Base-by-base conservation (phyloP, 2,888 invertebrate genomes). In the Latrodectus hesperus region DNA sequence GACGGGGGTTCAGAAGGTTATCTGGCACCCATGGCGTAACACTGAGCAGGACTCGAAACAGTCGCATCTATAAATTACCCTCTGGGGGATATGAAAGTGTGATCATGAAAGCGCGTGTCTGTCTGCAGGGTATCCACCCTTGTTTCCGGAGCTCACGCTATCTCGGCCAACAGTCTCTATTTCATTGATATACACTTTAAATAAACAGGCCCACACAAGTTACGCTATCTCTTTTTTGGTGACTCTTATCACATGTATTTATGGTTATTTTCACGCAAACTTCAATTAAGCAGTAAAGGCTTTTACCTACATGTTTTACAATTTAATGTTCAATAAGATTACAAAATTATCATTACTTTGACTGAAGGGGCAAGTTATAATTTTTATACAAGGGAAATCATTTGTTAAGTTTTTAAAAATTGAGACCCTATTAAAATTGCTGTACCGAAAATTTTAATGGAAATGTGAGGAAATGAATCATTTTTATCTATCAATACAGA, bases 31-130 rank as follows among this genome's bases (percentile, higher is more conserved):
- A 38, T 38, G 38, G 67, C 78, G 60, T 84, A 78, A 85, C 74
- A 85, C 60, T 73, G 74, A 67, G 85, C 80, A 85, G 85, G 80
- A 22, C 65, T 67, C 55, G 55, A 84, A 73, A 86, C 73, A 87
- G 81, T 87, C 86, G 81, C 86, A 87, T 82, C 76, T 67, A 87
- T 87, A 87, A 87, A 87, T 87, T 82, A 87, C 81, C 12, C 86
- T 52, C 60, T 38, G 81, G 86, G 81, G 81, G 70, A 67, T 65
- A 71, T 68, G 49, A 71, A 65, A 72, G 78, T 73, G 68, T 68
- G 73, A 84, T 84, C 84, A 83, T 75, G 71, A 79, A 68, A 68
- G 67, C 67, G 72, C 26, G 53, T 53, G 60, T 49, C 65, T 49
- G 60, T 65, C 64, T 49, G 64, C 60, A 51, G 76, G 49, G 51